phyloP scores from a whole-genome alignment of 2,113 vertebrate genomes.

The Salvelinus sp. region DNA sequence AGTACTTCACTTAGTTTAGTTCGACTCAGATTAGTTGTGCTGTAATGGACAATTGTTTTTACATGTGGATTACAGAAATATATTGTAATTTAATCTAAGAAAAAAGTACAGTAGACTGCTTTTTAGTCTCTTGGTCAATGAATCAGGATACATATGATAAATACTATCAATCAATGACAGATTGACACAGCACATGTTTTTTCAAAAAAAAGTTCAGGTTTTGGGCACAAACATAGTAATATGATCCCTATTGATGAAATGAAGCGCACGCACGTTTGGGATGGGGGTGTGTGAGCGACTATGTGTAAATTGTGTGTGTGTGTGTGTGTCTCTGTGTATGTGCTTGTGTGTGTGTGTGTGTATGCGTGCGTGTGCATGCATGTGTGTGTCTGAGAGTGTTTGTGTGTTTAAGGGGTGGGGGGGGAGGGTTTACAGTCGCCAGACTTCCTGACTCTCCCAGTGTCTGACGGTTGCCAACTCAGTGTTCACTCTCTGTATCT shows the following conservation, averaged over 20 bases:
- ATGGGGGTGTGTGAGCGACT: neutral
- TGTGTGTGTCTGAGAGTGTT: too few species aligned
- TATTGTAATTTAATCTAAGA: neutral
- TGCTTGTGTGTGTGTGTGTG: too few species aligned
- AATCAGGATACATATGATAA: too few species aligned
- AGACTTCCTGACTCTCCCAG: constrained; percentile 86
- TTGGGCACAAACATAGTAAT: neutral
- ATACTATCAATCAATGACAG: neutral
- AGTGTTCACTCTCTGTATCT: constrained; percentile 71
- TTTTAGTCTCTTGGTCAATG: too few species aligned
- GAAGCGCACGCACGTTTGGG: neutral
- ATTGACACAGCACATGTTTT: neutral
- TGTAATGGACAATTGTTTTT: too few species aligned
- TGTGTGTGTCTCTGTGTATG: neutral
- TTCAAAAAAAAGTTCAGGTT: neutral
- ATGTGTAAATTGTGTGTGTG: neutral
- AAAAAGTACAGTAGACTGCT: too few species aligned
- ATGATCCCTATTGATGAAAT: neutral
- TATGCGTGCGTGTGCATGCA: neutral
- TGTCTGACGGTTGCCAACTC: constrained; percentile 77
- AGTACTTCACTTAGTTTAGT: neutral
- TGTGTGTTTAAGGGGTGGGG: too few species aligned
- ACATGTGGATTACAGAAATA: too few species aligned
- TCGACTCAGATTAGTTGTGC: neutral
- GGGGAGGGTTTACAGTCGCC: constrained; percentile 73